These are phyloP conservation scores for Acipenser oxyrinchus DNA, from an alignment of 2,797 vertebrate genomes.

Conservation along the genomic window DNA sequence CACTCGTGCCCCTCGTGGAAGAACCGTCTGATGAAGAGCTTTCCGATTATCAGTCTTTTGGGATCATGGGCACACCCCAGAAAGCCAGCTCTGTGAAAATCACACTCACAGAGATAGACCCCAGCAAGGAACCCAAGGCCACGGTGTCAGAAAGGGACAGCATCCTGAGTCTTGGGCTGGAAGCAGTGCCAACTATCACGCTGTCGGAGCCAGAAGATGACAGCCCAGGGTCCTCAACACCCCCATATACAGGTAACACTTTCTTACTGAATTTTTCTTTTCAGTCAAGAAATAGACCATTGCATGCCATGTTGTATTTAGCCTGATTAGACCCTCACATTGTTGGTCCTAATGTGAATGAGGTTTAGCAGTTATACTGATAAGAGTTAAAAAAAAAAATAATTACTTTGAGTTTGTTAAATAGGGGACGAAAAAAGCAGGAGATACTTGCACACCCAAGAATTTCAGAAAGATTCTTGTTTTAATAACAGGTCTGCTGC, in stretches of 20 bases:
- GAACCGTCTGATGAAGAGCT: conserved; percentile 67
- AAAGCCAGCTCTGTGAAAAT: conserved; percentile 75
- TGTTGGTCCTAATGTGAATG: too few relatives aligned
- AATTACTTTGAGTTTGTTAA: too few relatives aligned
- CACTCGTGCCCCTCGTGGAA: conserved; percentile 68
- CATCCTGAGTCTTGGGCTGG: conserved; percentile 74
- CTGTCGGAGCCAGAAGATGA: conserved; percentile 97
- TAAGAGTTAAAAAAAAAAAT: too few relatives aligned
- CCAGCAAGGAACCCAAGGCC: conserved; percentile 39
- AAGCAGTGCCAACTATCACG: conserved; percentile 84
- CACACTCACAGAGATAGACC: conserved; percentile 69
- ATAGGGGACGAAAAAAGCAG: too few relatives aligned
- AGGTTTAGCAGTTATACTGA: too few relatives aligned
- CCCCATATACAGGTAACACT: conserved; percentile 76
- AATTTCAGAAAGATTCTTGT: too few relatives aligned
- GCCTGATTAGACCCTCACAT: too few relatives aligned
- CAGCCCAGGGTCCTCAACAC: conserved; percentile 80
- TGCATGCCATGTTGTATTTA: too few relatives aligned
- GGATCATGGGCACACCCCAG: conserved; percentile 55
- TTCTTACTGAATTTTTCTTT: not conserved
- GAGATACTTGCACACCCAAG: too few relatives aligned
- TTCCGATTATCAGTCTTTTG: conserved; percentile 59
- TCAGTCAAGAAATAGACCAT: too few relatives aligned
- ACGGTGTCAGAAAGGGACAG: conserved; percentile 54
- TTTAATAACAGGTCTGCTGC: too few relatives aligned